Base-by-base conservation (phyloP, 2,113 vertebrate species). In the Xenopus borealis region DNA sequence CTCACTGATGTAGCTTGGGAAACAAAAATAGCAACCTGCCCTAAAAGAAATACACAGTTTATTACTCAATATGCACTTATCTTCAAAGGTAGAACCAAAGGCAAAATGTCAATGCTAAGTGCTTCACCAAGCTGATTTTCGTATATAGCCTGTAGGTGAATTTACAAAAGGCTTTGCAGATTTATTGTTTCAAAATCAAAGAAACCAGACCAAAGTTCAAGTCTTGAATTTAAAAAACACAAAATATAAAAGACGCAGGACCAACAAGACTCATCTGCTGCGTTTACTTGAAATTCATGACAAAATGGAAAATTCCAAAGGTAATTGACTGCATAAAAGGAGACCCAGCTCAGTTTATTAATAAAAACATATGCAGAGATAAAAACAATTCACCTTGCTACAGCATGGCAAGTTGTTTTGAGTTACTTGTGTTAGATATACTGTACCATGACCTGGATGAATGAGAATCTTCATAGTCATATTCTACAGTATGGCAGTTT, bases 81-180 rank as follows among this genome's bases (percentile, higher is more conserved):
- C 63, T 72, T 72, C 71, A 72, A 72, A 72, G 47, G 20, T 52
- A 57, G n/a, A 33, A 66, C 65, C 30, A 64, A 65, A 72, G 62
- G 62, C 47, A 57, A 19, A 64, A 67, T 67, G 65, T 67, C 65
- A 67, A 45, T 67, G 65, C 50, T 67, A 67, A 67, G 65, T 67
- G 65, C 65, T 67, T 67, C 46, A 67, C 65, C 65, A 61, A 67
- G 64, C 72, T 50, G 53, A 59, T 67, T 74, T 65, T 65, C 33
- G 58, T 17, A 57, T 75, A 61, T 67, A 17, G 72, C 72, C 72
- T 75, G 66, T 75, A 75, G 72, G 64, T 57, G 55, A 75, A 75
- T 68, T 67, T 75, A 58, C 72, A 67, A 47, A 61, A 27, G 64
- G 18, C 30, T 45, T 20, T 70, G 68, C 65, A 67, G 68, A 70